Evolutionary conservation across 2,797 vertebrate species (phyloP).

Genomic region (Myiotriccus ornatus): DNA sequence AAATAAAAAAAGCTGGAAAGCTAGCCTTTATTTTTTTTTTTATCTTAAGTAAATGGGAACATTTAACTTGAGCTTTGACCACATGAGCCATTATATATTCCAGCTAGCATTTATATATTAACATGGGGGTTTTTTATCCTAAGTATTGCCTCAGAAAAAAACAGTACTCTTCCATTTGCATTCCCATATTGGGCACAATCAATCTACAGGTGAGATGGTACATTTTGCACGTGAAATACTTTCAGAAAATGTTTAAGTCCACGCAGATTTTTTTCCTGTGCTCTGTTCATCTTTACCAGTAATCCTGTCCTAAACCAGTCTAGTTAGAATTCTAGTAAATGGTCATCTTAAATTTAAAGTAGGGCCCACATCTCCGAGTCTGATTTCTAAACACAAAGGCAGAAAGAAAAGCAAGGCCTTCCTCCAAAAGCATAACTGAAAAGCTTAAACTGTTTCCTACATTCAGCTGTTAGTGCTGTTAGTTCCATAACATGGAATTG

Average conservation of each 20-base stretch:
- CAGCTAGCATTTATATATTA: background rate
- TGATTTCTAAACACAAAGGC: background rate
- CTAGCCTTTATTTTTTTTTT: background rate
- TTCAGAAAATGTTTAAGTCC: background rate
- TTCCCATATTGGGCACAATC: background rate
- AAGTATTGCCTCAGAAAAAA: background rate
- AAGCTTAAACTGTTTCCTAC: background rate
- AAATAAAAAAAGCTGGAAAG: slow-evolving; percentile 7
- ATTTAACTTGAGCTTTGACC: background rate
- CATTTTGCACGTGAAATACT: background rate
- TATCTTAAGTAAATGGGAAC: background rate
- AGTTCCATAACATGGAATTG: background rate
- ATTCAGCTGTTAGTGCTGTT: background rate
- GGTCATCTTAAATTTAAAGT: background rate
- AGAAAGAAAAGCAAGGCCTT: background rate
- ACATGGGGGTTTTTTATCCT: background rate
- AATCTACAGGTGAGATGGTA: background rate
- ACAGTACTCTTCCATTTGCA: background rate
- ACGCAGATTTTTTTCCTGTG: background rate
- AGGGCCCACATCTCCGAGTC: background rate
- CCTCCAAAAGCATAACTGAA: background rate
- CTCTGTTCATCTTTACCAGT: background rate
- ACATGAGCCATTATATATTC: background rate
- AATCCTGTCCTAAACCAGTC: background rate
- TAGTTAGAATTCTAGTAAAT: background rate